Base-by-base conservation (phyloP, 2,888 invertebrate genomes). In the Eupithecia pulchellata region DNA sequence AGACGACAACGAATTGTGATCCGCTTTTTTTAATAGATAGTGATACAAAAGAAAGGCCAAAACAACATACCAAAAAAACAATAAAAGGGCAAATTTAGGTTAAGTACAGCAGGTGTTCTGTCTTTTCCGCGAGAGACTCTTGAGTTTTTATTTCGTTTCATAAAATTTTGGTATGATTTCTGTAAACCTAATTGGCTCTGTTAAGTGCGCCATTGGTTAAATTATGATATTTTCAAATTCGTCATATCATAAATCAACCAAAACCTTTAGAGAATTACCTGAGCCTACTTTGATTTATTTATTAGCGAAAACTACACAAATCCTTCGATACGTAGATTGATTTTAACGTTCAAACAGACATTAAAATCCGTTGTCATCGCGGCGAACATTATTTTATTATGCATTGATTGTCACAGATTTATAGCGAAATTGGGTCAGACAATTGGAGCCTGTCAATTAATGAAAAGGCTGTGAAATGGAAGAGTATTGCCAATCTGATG, bases 371-470 rank as follows among this genome's bases (percentile, higher is more conserved):
- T 25, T 4, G 4, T 4, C 20, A n/a, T 0, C n/a, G 13, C 20
- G 25, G 1, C n/a, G 13, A 25, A 52, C 52, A 25, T 25, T 4
- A 4, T 52, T 52, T 52, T 25, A 25, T 25, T 52, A 52, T 52
- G 4, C 11, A 52, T 20, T 52, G 52, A 72, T 34, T 64, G 42
- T 61, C n/a, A 47, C 65, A 55, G 58, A 63, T 68, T 68, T 34
- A 32, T 55, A 55, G 8, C 25, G 34, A 42, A 71, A 68, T 71
- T 71, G 71, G 68, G 69, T 66, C 52, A 32, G 64, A 71, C 64
- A 67, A 71, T 67, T 71, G 68, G 32, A 68, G 29, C 39, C 6
- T 68, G 68, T 64, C 71, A 71, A 68, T 61, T 71, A 71, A 68
- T 55, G 32, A 61, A 64, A 52, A 60, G 55, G 25, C 32, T 27